Percentiles rank a stretch among this genome's conserved stretches.
These are phyloP conservation scores for Emydura subglobosa DNA, from an alignment of 2,113 vertebrate species.

Conservation along the genomic window DNA sequence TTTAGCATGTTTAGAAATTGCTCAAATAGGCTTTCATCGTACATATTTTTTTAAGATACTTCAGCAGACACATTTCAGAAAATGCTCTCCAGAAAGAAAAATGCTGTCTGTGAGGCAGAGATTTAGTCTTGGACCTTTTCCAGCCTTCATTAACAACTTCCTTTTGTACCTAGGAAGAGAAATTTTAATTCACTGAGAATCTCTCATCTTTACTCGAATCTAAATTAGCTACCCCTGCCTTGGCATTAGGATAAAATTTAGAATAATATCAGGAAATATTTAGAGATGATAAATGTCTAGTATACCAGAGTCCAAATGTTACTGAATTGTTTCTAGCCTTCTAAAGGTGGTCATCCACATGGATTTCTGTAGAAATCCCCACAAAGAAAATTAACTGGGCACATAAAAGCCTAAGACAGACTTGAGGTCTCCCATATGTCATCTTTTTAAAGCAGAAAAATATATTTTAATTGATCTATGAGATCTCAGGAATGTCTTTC, in stretches of 20 bases:
- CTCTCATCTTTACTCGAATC: slow-evolving; percentile 8
- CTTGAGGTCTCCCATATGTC: slow-evolving; percentile 34
- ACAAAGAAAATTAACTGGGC: slow-evolving; percentile 16
- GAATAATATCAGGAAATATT: slow-evolving; percentile 52
- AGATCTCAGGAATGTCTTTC: background rate
- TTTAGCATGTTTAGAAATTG: background rate
- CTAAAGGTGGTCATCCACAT: slow-evolving; percentile 4
- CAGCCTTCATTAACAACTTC: slow-evolving; percentile 33
- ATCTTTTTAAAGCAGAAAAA: background rate
- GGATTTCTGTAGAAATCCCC: slow-evolving; percentile 58
- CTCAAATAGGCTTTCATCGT: background rate
- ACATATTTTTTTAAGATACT: background rate
- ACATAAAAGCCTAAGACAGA: slow-evolving; percentile 37
- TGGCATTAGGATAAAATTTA: slow-evolving; percentile 9
- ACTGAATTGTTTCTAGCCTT: slow-evolving; percentile 59
- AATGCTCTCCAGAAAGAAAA: slow-evolving; percentile 47
- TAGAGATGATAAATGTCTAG: slow-evolving; percentile 51
- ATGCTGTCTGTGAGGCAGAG: background rate
- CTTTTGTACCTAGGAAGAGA: slow-evolving; percentile 9
- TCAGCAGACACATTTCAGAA: slow-evolving; percentile 56
- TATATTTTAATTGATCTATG: background rate
- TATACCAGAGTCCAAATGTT: slow-evolving; percentile 61
- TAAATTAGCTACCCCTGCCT: slow-evolving; percentile 58
- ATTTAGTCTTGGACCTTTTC: slow-evolving; percentile 32
- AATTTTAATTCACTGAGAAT: slow-evolving; percentile 54